phyloP scores from a whole-genome alignment of 1,140 invertebrate genomes.

The Coenobita brevimanus region DNA sequence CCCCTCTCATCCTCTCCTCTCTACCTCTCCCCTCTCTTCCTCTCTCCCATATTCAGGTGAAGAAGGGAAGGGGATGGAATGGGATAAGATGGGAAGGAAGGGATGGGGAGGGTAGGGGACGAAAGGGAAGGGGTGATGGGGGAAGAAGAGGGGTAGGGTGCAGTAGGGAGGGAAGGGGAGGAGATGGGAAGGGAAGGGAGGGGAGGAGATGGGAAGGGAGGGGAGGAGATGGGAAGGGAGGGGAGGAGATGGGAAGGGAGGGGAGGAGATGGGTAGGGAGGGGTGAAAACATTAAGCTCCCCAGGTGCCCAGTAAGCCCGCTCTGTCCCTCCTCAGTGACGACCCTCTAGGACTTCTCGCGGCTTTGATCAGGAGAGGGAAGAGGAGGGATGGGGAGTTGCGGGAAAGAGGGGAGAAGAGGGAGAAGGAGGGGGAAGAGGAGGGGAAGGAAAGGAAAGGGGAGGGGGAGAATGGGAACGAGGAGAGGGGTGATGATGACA shows the following conservation, averaged over 20 bases:
- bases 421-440: neutral
- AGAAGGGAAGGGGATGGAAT: too few relatives aligned
- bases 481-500: neutral
- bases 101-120: neutral
- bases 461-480: neutral
- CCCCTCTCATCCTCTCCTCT: slow-evolving; percentile 9
- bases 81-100: too few relatives aligned
- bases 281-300: neutral
- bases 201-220: neutral
- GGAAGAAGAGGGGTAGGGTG: neutral
- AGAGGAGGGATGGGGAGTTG: neutral
- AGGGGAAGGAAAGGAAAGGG: neutral
- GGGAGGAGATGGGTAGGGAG: neutral
- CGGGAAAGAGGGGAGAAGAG: neutral
- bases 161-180: neutral
- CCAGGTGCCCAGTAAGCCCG: too few relatives aligned
- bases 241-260: neutral
- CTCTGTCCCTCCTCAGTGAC: too few relatives aligned
- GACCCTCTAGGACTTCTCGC: too few relatives aligned
- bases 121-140: neutral
- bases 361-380: too few relatives aligned
- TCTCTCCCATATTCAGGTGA: too few relatives aligned
- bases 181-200: neutral
- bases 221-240: neutral
- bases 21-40: neutral